Percentiles rank a stretch among this genome's conserved stretches.
These are phyloP conservation scores for Catocala sponsa DNA, from an alignment of 2,888 invertebrate genomes.

Conservation along the genomic window DNA sequence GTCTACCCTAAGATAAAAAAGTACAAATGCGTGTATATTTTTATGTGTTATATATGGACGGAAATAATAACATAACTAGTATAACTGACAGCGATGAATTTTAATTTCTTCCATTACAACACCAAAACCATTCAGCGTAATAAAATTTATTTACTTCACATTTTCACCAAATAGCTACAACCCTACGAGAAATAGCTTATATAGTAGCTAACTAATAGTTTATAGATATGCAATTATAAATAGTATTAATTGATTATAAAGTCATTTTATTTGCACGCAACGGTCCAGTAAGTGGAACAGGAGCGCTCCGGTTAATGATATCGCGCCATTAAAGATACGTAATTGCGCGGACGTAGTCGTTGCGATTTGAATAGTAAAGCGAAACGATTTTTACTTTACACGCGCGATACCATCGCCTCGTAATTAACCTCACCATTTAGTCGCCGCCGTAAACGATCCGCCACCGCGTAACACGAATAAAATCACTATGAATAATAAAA, in stretches of 20 bases:
- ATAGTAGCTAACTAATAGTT: conserved; percentile 7
- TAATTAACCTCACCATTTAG: conserved; percentile 84
- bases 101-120: neutral
- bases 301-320: conserved; percentile 46
- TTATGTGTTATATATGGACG: conserved; percentile 17
- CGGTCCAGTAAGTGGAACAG: conserved; percentile 30
- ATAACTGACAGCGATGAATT: neutral
- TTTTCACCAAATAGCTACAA: conserved; percentile 11
- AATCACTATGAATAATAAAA: conserved; percentile 66
- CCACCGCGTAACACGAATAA: conserved; percentile 58
- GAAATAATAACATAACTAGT: conserved; percentile 14
- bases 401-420: conserved; percentile 74
- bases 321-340: conserved; percentile 61
- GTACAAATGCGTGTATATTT: conserved; percentile 18
- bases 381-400: conserved; percentile 79
- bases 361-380: conserved; percentile 81
- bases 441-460: conserved; percentile 71
- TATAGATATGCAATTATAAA: conserved; percentile 35
- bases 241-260: conserved; percentile 55
- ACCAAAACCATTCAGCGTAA: no score
- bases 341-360: conserved; percentile 71
- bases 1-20: conserved; percentile 28
- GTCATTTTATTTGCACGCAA: conserved; percentile 55
- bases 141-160: no score
- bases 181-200: conserved; percentile 28